These are phyloP conservation scores for Heteromormyrus szaboi DNA, from an alignment of 2,797 vertebrate genomes.

Conservation along the genomic window DNA sequence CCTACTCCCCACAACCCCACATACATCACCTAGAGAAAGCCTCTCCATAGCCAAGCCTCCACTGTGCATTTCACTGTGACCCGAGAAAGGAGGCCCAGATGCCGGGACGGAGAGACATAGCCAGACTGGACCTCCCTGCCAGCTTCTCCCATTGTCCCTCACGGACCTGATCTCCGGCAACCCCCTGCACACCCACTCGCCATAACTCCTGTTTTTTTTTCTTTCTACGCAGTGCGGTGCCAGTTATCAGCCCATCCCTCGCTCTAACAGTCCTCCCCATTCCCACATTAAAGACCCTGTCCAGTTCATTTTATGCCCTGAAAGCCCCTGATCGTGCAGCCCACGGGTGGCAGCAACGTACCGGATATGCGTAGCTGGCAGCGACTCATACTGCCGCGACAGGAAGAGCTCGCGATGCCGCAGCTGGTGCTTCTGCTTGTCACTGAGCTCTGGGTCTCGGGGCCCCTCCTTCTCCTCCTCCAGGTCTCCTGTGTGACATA, in stretches of 20 bases:
- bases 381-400: conserved; percentile 90
- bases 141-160: neutral
- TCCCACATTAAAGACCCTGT: neutral
- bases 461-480: conserved; percentile 69
- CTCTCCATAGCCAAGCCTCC: neutral
- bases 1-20: neutral
- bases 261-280: neutral
- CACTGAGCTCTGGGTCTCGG: conserved; percentile 77
- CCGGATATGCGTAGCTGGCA: conserved; percentile 94
- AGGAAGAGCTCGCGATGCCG: conserved; percentile 93
- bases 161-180: neutral
- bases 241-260: neutral
- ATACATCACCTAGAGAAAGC: neutral
- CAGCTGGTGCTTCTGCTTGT: conserved; percentile 96
- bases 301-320: neutral
- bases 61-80: neutral
- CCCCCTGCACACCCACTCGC: neutral
- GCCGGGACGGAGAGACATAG: neutral
- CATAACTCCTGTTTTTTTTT: neutral
- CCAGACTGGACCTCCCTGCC: neutral
- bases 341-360: conserved; percentile 31
- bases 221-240: neutral
- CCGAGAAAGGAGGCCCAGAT: neutral
- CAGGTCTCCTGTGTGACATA: conserved; percentile 71
- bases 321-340: too few species aligned